These are phyloP conservation scores for Drosophila kambysellisi DNA, from an alignment of 2,888 invertebrate genomes.

Conservation along the genomic window DNA sequence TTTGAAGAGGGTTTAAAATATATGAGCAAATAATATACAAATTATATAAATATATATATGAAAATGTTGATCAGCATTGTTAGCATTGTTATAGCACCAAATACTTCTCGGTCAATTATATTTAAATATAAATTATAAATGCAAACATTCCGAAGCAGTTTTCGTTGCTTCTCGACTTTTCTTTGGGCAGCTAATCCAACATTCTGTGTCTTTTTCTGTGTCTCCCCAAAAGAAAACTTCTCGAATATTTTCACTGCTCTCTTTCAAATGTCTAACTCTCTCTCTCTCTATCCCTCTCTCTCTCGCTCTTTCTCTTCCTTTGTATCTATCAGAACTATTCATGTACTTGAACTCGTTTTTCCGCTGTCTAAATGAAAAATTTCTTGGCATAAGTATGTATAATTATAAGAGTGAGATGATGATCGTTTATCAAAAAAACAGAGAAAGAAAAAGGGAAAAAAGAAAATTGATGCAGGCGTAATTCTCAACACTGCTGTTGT, in stretches of 20 bases:
- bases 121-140: background rate
- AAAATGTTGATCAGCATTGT: background rate
- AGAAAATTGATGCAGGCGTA: conserved; percentile 31
- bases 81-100: background rate
- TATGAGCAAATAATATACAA: background rate
- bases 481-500: conserved; percentile 8
- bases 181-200: conserved; percentile 3
- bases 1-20: background rate
- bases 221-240: conserved; percentile 4
- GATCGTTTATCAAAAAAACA: conserved; percentile 40
- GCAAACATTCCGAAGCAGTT: background rate
- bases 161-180: background rate
- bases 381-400: conserved; percentile 23
- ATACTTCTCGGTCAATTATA: background rate
- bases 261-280: conserved; percentile 12
- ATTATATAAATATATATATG: background rate
- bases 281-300: conserved; percentile 19
- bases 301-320: conserved; percentile 10
- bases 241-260: conserved; percentile 4
- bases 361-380: conserved; percentile 32
- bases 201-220: background rate
- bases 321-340: conserved; percentile 25
- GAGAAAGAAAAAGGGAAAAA: background rate
- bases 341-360: conserved; percentile 64
- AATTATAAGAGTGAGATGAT: conserved; percentile 21